Percentiles rank a stretch among this genome's conserved stretches.
Evolutionary conservation across 2,797 vertebrate genomes (phyloP).

Genomic region (Lutjanus argentimaculatus): DNA sequence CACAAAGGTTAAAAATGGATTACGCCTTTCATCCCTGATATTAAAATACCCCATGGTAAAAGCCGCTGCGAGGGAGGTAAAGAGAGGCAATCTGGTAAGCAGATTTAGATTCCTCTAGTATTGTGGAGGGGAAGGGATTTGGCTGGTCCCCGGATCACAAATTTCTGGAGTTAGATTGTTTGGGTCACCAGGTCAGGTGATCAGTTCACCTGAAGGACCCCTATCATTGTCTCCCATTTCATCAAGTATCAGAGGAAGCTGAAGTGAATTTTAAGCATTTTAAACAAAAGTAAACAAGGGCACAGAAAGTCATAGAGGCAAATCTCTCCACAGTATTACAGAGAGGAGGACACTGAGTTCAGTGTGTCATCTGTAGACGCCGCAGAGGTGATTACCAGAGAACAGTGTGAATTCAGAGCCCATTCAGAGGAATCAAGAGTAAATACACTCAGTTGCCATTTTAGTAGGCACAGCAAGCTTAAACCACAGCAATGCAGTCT

Average conservation of each 20-base stretch:
- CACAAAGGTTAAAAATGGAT: constrained; percentile 78
- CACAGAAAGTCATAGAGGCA: constrained; percentile 23
- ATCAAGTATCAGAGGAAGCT: background rate
- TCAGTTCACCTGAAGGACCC: constrained; percentile 35
- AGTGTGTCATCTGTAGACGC: constrained; percentile 36
- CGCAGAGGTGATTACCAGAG: constrained; percentile 5
- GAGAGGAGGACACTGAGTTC: constrained; percentile 29
- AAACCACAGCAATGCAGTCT: constrained; percentile 5
- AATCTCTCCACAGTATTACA: constrained; percentile 28
- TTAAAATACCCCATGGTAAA: constrained; percentile 73
- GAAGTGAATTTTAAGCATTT: constrained; percentile 1
- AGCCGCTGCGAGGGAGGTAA: constrained; percentile 59
- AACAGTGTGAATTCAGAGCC: constrained; percentile 22
- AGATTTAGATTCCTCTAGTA: constrained; percentile 73
- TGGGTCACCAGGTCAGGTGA: constrained; percentile 52
- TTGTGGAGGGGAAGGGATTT: constrained; percentile 53
- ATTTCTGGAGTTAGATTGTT: constrained; percentile 38
- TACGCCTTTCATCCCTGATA: constrained; percentile 74
- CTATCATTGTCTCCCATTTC: constrained; percentile 22
- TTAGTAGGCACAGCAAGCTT: background rate
- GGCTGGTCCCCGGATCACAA: constrained; percentile 41
- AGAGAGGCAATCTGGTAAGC: constrained; percentile 77
- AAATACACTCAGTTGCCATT: constrained; percentile 14
- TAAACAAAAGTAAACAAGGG: constrained; percentile 26
- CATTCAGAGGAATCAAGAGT: background rate